A percentile compares a stretch with the other conserved stretches of the same genome.
These are phyloP conservation scores for Philotrypesis tridentata DNA, from an alignment of 1,140 invertebrate genomes.

Conservation along the genomic window DNA sequence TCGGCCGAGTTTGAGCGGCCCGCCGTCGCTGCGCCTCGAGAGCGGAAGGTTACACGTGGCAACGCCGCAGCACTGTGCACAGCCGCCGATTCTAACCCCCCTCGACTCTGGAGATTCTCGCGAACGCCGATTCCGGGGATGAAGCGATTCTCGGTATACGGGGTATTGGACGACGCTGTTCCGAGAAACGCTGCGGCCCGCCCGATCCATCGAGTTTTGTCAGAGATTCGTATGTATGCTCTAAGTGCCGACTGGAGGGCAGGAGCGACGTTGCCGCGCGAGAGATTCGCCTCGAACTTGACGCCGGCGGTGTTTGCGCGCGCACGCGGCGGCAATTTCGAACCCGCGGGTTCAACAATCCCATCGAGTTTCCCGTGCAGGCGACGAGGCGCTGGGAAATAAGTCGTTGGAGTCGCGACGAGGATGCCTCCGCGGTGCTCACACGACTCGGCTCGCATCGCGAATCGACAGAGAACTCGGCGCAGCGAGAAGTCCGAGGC, in stretches of 20 bases:
- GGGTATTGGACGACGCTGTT: neutral
- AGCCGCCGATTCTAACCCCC: neutral
- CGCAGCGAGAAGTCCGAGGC: no score
- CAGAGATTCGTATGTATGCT: neutral
- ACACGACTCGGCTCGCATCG: no score
- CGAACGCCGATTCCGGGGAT: neutral
- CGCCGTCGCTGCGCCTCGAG: neutral
- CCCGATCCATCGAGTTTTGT: neutral
- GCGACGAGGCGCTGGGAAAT: neutral
- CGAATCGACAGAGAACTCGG: neutral
- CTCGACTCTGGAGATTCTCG: neutral
- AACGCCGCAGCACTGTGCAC: neutral
- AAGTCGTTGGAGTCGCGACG: neutral
- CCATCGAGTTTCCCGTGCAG: neutral
- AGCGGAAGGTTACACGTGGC: neutral
- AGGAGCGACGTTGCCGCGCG: neutral
- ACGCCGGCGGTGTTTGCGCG: neutral
- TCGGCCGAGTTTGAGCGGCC: conserved; percentile 10
- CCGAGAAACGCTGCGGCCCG: neutral
- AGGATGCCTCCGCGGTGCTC: no score
- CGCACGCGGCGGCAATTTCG: neutral
- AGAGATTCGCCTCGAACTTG: neutral
- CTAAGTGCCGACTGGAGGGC: neutral
- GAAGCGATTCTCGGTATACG: no score
- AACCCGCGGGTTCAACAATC: conserved; percentile 15